These are phyloP conservation scores for Tangara arthus DNA, from an alignment of 2,797 vertebrate species.

Conservation along the genomic window DNA sequence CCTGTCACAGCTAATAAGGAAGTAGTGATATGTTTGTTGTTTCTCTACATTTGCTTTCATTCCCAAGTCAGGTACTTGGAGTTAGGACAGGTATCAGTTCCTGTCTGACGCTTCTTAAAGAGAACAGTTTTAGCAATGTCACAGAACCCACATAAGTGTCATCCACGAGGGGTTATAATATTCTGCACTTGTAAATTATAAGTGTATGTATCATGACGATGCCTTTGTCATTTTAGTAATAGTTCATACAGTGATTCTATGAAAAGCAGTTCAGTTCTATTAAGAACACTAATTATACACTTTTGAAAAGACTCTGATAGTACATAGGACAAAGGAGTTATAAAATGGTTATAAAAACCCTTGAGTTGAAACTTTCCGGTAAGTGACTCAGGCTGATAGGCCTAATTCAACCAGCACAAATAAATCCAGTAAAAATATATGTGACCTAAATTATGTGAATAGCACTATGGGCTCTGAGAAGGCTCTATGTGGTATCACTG, in stretches of 20 bases:
- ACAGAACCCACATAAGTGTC: background rate
- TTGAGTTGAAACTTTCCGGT: slow-evolving; percentile 26
- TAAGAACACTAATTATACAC: slow-evolving; percentile 51
- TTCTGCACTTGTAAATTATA: background rate
- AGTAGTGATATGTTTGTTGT: background rate
- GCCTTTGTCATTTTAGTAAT: slow-evolving; percentile 42
- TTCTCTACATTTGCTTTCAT: background rate
- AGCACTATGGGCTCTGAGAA: background rate
- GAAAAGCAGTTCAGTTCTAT: slow-evolving; percentile 54
- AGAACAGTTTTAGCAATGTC: background rate
- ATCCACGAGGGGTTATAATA: background rate
- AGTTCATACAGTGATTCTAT: slow-evolving; percentile 45
- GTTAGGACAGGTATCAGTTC: background rate
- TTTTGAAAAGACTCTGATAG: slow-evolving; percentile 49
- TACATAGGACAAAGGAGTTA: slow-evolving; percentile 55
- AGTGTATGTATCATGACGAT: slow-evolving; percentile 6
- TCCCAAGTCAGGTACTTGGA: background rate
- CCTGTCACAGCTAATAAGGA: background rate
- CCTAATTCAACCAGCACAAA: slow-evolving; percentile 46
- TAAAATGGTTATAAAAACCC: slow-evolving; percentile 57
- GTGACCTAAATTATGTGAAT: slow-evolving; percentile 33
- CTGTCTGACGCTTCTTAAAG: background rate
- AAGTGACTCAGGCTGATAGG: slow-evolving; percentile 11
- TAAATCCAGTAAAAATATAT: slow-evolving; percentile 45
- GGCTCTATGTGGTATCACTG: background rate